These are phyloP conservation scores for Palloptera scutellata DNA, from an alignment of 2,888 invertebrate genomes.

Conservation along the genomic window DNA sequence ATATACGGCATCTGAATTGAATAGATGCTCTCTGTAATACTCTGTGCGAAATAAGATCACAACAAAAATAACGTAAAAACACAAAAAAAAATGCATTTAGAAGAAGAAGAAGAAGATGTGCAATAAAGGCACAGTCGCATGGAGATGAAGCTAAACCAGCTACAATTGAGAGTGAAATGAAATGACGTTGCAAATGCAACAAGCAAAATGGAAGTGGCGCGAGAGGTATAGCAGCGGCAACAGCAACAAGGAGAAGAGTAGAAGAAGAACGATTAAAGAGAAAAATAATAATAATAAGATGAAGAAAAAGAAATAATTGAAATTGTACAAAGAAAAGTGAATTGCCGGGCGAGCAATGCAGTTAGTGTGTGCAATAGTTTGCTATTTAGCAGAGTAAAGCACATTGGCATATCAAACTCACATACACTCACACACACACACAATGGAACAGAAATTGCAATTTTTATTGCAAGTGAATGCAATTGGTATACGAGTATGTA, in stretches of 20 bases:
- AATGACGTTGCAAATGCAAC: slow-evolving; percentile 22
- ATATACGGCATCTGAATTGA: slow-evolving; percentile 25
- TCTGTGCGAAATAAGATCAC: slow-evolving; percentile 1
- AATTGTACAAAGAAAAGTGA: slow-evolving; percentile 57
- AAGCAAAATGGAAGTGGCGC: too few species aligned
- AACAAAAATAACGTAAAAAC: background rate
- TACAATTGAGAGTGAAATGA: slow-evolving; percentile 37
- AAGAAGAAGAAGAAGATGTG: slow-evolving; percentile 7
- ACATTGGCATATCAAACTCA: background rate
- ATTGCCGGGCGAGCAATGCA: slow-evolving; percentile 36
- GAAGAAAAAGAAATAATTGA: slow-evolving; percentile 45
- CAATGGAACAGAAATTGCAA: too few species aligned
- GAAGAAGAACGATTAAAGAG: too few species aligned
- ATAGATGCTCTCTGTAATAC: slow-evolving; percentile 26
- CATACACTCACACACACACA: background rate
- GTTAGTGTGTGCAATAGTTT: slow-evolving; percentile 31
- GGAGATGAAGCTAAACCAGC: slow-evolving; percentile 12
- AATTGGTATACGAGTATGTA: background rate
- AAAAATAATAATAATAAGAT: slow-evolving; percentile 6
- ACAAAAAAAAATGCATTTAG: slow-evolving; percentile 12
- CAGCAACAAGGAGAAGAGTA: too few species aligned
- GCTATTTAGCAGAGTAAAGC: background rate
- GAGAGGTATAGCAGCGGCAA: too few species aligned
- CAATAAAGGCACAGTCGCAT: background rate
- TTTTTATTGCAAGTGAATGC: too few species aligned